These are phyloP conservation scores for Drosophila takahashii DNA, from an alignment of 1,140 invertebrate genomes.

Conservation along the genomic window DNA sequence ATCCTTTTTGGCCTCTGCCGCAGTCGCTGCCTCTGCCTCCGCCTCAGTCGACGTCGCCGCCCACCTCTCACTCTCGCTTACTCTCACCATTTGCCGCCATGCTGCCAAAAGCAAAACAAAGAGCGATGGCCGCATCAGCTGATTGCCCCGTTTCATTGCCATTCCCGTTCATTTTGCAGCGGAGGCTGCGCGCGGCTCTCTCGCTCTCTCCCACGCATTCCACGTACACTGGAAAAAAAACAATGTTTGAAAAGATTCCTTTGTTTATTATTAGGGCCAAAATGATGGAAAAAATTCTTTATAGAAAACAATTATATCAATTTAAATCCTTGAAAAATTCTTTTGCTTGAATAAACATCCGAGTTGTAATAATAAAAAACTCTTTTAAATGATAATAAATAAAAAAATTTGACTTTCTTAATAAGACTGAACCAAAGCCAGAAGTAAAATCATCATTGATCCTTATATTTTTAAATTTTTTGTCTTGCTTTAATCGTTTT, in stretches of 20 bases:
- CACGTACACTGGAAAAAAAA: background rate
- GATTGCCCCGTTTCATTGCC: slow-evolving; percentile 46
- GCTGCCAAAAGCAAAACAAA: slow-evolving; percentile 56
- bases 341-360: no score
- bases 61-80: slow-evolving; percentile 11
- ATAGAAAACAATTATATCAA: no score
- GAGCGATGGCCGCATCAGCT: slow-evolving; percentile 57
- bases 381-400: no score
- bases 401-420: no score
- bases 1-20: slow-evolving; percentile 51
- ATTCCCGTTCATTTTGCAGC: slow-evolving; percentile 32
- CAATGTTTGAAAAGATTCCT: no score
- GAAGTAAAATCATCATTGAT: no score
- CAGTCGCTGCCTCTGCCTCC: slow-evolving; percentile 7
- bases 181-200: slow-evolving; percentile 49
- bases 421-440: no score
- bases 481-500: background rate
- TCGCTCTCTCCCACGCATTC: slow-evolving; percentile 23
- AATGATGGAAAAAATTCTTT: no score
- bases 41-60: slow-evolving; percentile 25
- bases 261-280: no score
- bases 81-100: slow-evolving; percentile 29
- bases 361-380: no score
- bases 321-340: no score
- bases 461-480: background rate